phyloP scores from a whole-genome alignment of 2,113 vertebrate species.

The Carettochelys insculpta region DNA sequence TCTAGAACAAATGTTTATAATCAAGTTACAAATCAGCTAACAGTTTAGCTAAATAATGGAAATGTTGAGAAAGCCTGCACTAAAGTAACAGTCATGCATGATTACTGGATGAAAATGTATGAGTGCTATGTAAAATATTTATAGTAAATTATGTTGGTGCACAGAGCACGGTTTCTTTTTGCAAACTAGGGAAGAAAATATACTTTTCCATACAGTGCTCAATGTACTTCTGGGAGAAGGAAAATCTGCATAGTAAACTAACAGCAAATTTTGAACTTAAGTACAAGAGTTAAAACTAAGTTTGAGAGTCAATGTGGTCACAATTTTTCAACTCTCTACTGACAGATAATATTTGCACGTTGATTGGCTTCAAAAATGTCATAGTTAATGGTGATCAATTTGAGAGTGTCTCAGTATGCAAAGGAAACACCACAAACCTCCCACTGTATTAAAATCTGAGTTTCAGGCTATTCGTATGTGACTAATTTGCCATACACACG shows the following conservation, averaged over 20 bases:
- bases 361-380: not conserved
- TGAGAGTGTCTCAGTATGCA: not conserved
- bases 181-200: not conserved
- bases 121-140: not conserved
- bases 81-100: slow-evolving; percentile 4
- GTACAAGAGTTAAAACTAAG: not conserved
- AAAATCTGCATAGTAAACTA: not conserved
- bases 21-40: not conserved
- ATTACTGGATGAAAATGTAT: not conserved
- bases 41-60: not conserved
- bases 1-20: not conserved
- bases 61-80: not conserved
- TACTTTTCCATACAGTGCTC: not conserved
- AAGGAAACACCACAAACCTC: not conserved
- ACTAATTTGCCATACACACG: not conserved
- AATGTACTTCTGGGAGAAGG: not conserved
- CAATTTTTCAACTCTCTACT: not conserved
- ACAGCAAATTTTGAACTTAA: slow-evolving; percentile 8
- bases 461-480: not conserved
- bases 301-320: not conserved
- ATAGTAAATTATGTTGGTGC: not conserved
- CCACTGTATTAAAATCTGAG: not conserved
- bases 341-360: not conserved
- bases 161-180: not conserved
- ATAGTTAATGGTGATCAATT: not conserved